Base-by-base conservation (phyloP, 2,113 vertebrate genomes). In the Burhinus bistriatus region DNA sequence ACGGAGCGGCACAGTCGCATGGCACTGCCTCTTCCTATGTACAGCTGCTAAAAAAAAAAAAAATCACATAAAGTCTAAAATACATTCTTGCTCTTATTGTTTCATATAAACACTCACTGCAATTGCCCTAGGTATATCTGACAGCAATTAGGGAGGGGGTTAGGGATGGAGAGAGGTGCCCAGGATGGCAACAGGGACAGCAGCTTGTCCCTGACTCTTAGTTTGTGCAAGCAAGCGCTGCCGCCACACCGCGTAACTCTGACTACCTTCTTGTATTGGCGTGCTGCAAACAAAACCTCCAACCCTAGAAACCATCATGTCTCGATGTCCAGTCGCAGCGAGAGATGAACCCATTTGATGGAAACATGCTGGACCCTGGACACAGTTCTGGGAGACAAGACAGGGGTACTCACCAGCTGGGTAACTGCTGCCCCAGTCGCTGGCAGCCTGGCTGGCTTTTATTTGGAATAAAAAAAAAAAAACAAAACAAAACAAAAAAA, bases 281-380 rank as follows among this genome's bases (percentile, higher is more conserved):
- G 38, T 9, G 57, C 29, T 45, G 44, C 64, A 38, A 78, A 65
- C 16, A 49, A 73, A 70, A 55, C 23, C 45, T 71, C 55, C 59
- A 27, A 49, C 68, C 23, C 21, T 30, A 69, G 42, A 87, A 45
- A 51, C 10, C 49, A 26, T n/a, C 1, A 3, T 6, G 55, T 8
- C 65, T 42, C 69, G 40, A 1, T 1, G 9, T 10, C 34, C 2
- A 1, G 12, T 36, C 2, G 0, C 0, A 2, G 42, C 1, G 1
- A 75, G 26, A 61, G 17, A 47, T 4, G 23, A n/a, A 68, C 42
- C 27, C 1, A 2, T 34, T 4, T 2, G 44, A 55, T 0, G 7
- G 32, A 45, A 62, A 44, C 61, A 29, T 0, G 4, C 1, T 2
- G 7, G 57, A 55, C 13, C 14, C 26, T 4, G 10, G 38, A 13